These are phyloP conservation scores for Palloptera scutellata DNA, from an alignment of 2,888 invertebrate species.

Conservation along the genomic window DNA sequence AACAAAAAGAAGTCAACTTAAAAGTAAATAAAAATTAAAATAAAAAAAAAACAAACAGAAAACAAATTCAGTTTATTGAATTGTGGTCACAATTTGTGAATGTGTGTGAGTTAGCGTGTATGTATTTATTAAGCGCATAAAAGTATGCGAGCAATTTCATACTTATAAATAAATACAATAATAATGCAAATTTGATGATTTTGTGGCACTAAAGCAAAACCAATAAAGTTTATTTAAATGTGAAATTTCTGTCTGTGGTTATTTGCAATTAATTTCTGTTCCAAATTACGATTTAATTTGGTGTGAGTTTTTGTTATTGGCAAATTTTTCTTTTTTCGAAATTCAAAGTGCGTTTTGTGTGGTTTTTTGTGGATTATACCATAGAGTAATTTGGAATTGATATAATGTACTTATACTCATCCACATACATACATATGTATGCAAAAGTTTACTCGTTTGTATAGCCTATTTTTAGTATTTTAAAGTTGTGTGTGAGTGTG, in stretches of 20 bases:
- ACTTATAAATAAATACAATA: not conserved
- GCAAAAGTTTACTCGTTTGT: not conserved
- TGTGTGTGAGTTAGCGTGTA: not conserved
- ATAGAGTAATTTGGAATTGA: not conserved
- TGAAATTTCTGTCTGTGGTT: slow-evolving; percentile 8
- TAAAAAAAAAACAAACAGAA: not conserved
- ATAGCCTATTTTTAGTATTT: not conserved
- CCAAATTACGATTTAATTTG: slow-evolving; percentile 1
- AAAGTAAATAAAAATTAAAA: not conserved
- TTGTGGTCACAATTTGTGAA: not conserved
- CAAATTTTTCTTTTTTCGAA: not conserved
- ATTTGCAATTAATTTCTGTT: slow-evolving; percentile 11
- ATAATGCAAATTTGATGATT: not conserved
- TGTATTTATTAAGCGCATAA: not conserved
- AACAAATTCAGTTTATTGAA: not conserved
- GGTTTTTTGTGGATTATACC: not conserved
- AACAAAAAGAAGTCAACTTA: not conserved
- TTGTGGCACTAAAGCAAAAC: not conserved
- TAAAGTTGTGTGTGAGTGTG: no score
- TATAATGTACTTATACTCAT: not conserved
- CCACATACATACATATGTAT: not conserved
- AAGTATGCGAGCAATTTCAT: not conserved
- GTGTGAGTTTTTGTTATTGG: not conserved
- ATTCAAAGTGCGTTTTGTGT: not conserved
- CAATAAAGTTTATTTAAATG: not conserved